Base-by-base conservation (phyloP, 2,113 vertebrate species). In the Hucho hucho region DNA sequence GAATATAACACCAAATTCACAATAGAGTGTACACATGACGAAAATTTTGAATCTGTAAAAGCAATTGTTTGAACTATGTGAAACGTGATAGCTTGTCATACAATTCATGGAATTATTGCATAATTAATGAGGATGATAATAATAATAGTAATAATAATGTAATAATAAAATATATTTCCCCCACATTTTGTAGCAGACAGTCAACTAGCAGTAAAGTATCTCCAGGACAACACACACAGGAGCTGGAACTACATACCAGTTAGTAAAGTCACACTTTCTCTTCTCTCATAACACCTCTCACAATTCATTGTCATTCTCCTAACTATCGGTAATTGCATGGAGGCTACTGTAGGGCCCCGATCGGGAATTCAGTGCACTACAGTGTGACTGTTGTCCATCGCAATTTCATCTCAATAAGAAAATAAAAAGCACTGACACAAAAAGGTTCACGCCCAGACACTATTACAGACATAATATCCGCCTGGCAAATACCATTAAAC, bases 391-490 rank as follows among this genome's bases (percentile, higher is more conserved):
- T 81, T 81, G 78, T 91, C 86, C 83, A 85, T 89, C 63, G 84
- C 85, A 68, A 84, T 86, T 91, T 82, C 88, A 87, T 86, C 87
- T 87, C 84, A 82, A 90, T 91, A 87, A 92, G 83, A 84, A 92
- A 90, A 84, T 64, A 88, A 89, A 88, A 90, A 87, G 87, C 86
- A 86, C 88, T 90, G 92, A 94, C 91, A 94, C 91, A 94, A 91
- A 92, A 90, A 86, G 90, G 92, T 91, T 92, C 87, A 93, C 93
- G 77, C 92, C 90, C 91, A 95, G 93, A 92, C 94, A 89, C 92
- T 87, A 85, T 92, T 91, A 90, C 91, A 94, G 92, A 91, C 94
- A 95, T 88, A 93, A 94, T 92, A 92, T 93, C 91, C 89, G 84
- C 88, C 92, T 86, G 79, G 89, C 91, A 92, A 93, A 91, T 90